These are phyloP conservation scores for Aquatica leii DNA, from an alignment of 2,888 invertebrate genomes.

Conservation along the genomic window DNA sequence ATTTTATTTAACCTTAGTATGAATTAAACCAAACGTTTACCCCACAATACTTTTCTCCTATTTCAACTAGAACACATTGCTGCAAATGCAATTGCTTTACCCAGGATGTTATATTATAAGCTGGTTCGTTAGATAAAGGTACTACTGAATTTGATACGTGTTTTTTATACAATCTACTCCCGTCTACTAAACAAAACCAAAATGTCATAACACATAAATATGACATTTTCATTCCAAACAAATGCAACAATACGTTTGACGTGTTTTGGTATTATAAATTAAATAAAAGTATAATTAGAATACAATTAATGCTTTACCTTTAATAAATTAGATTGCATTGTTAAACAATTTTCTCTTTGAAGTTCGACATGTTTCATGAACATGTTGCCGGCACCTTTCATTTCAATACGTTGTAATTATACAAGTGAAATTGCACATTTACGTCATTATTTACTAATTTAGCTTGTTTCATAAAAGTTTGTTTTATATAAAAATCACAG, in stretches of 20 bases:
- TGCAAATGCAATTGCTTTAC: conserved; percentile 58
- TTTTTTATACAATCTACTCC: conserved; percentile 38
- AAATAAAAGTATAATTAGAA: too few species aligned
- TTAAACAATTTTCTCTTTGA: conserved; percentile 45
- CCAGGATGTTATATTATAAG: conserved; percentile 58
- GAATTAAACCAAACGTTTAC: conserved; percentile 44
- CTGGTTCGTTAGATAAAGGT: conserved; percentile 45
- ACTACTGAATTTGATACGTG: conserved; percentile 46
- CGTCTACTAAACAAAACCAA: conserved; percentile 42
- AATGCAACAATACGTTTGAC: neutral
- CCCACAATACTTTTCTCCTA: conserved; percentile 61
- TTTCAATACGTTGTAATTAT: too few species aligned
- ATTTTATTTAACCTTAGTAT: neutral
- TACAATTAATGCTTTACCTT: too few species aligned
- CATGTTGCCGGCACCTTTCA: neutral
- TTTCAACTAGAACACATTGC: conserved; percentile 61
- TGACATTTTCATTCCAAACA: conserved; percentile 20
- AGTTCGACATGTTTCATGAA: conserved; percentile 32
- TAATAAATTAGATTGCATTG: neutral
- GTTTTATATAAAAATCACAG: too few species aligned
- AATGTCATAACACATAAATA: conserved; percentile 42
- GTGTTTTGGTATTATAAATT: too few species aligned
- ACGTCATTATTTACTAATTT: too few species aligned
- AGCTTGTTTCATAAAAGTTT: too few species aligned
- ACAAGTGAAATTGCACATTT: too few species aligned